Conservation (phyloP, 2,797 vertebrate species). For the Aphelocoma californica region DNA sequence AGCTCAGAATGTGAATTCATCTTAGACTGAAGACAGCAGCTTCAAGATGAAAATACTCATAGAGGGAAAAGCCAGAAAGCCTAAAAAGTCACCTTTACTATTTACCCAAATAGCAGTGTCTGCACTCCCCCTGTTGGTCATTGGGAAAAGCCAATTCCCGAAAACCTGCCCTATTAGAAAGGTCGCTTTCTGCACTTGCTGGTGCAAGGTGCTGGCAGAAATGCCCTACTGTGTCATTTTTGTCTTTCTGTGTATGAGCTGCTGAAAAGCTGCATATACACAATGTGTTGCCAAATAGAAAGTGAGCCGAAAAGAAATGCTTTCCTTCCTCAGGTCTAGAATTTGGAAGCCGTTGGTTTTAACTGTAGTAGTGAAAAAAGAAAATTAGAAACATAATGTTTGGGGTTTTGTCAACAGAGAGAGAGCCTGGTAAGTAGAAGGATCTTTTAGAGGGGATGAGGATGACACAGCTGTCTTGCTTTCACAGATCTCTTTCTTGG, state of each 20-base stretch:
- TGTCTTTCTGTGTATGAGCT: neutral
- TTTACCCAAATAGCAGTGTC: neutral
- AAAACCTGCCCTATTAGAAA: neutral
- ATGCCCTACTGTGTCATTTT: neutral
- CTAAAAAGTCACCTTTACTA: neutral
- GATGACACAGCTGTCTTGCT: slow-evolving; percentile 36
- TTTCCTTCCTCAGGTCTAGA: neutral
- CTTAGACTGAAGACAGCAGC: neutral
- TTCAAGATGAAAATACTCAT: neutral
- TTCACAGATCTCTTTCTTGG: slow-evolving; percentile 95
- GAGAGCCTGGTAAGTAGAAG: neutral
- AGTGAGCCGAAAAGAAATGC: neutral
- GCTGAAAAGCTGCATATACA: neutral
- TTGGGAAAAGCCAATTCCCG: neutral
- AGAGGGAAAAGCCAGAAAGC: neutral
- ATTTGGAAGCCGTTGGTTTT: neutral
- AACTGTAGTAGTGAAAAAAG: neutral
- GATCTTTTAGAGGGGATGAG: slow-evolving; percentile 3
- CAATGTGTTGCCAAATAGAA: neutral
- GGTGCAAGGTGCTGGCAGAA: neutral
- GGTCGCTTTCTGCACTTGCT: neutral
- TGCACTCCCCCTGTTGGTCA: slow-evolving; percentile 46
- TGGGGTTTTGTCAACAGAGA: neutral
- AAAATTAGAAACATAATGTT: neutral
- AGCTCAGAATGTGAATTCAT: neutral